Base-by-base conservation (phyloP, 2,113 vertebrate genomes). In the Rhizomys pruinosus region DNA sequence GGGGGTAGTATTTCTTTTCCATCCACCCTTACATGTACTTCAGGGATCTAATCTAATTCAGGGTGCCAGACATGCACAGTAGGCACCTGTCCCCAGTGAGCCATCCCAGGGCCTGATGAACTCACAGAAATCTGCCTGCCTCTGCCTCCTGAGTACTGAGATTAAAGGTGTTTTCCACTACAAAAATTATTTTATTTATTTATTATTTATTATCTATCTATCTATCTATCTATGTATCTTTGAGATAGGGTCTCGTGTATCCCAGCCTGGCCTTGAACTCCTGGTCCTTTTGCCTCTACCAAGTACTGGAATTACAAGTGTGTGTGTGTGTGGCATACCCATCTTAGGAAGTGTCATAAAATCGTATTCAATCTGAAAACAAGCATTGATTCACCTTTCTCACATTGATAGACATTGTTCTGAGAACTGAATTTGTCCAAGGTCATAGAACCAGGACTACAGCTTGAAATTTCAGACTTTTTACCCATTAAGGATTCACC, bases 401-500 rank as follows among this genome's bases (percentile, higher is more conserved):
- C 13, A 5, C 37, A 72, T 89, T 88, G 84, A 32, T 27, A 93
- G 44, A 12, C 42, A 66, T 87, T 61, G 71, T 87, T 34, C 59
- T 93, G 47, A 71, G 74, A 90, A 39, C 13, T 68, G n/a, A 94
- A 66, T 63, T 91, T 82, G 44, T 73, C 25, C 66, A 85, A 87
- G 55, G 37, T 94, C 23, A 19, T 39, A 90, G 66, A 90, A 68
- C 64, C 84, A 19, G 34, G 72, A 7, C 63, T 89, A 59, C 57
- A 74, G 79, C 64, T 82, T 92, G 79, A 94, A 91, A 94, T 76
- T 88, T 6, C 32, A 93, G 52, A 84, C 22, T 84, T 84, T 91
- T 84, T 89, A 78, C 72, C 52, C 42, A 44, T 72, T 85, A 88
- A 86, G 93, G 13, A 32, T 87, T 92, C 93, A 20, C 32, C 59